Base-by-base conservation (phyloP, 2,888 invertebrate genomes). In the Plutella xylostella region DNA sequence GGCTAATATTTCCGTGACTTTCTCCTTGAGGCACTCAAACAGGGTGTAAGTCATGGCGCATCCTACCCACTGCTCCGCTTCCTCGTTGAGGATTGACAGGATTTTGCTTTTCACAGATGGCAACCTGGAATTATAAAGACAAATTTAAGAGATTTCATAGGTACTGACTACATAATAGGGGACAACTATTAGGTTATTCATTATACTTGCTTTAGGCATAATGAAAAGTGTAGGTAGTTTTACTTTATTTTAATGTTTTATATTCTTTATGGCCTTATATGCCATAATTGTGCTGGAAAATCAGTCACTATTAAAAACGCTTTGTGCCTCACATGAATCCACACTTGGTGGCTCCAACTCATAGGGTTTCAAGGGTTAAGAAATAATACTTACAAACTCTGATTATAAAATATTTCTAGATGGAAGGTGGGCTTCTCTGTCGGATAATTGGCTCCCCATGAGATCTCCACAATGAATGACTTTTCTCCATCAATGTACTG, bases 11-110 rank as follows among this genome's bases (percentile, higher is more conserved):
- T 91, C 90, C 0, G 88, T 75, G 25, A 89, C 85, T 60, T 90
- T 91, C 66, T 97, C 97, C 69, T 95, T 95, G 14, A 94, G 85
- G 69, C 90, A 93, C 75, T 98, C 97, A 68, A 98, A 95, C 43
- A 98, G 73, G 0, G 96, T 93, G 65, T 95, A 98, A 0, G 96
- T 97, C 96, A 97, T 96, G 2, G 96, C 95, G 77, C 91, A 92
- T 1, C 96, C 97, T 14, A 95, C 60, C 86, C 92, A 92, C 57
- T 92, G 91, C 33, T 92, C 89, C 0, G 93, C 93, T 71, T 95
- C 94, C 11, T 85, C 77, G 12, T 82, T 77, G 0, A 94, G 72
- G 43, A 86, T 82, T 7, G 79, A 66, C 11, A 87, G 61, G 48
- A 96, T 88, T 63, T 88, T 90, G 39, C 89, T 78, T 72, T 95